Conservation (phyloP, 2,888 invertebrate species). For the Gryllus longicercus region DNA sequence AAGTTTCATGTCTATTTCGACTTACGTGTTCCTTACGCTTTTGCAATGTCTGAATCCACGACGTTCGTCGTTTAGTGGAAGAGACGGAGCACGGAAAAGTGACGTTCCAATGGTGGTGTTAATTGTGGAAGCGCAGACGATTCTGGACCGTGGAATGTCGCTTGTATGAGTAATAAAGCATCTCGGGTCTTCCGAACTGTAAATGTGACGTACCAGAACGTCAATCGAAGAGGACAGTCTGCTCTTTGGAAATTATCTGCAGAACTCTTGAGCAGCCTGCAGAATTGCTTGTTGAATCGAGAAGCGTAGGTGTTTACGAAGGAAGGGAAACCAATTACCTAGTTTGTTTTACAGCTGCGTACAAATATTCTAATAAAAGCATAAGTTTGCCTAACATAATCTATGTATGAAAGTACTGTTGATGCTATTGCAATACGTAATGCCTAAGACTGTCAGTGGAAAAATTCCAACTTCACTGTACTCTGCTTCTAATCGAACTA, state of each 20-base stretch:
- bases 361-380: neutral
- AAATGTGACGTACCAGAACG: neutral
- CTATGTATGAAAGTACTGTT: neutral
- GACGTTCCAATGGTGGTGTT: neutral
- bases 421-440: constrained; percentile 1
- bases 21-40: neutral
- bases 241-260: neutral
- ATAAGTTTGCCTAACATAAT: neutral
- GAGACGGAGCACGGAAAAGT: neutral
- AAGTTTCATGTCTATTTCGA: neutral
- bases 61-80: neutral
- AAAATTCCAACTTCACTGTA: neutral
- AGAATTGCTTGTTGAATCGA: too few relatives aligned
- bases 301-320: neutral
- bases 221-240: neutral
- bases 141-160: too few relatives aligned
- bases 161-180: too few relatives aligned
- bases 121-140: neutral
- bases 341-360: constrained; percentile 17
- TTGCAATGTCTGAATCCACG: neutral
- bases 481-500: neutral
- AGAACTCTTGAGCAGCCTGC: neutral
- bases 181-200: neutral
- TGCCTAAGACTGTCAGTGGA: neutral
- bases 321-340: neutral